A percentile compares a stretch with the other conserved stretches of the same genome.
Evolutionary conservation across 2,888 invertebrate species (phyloP).

Genomic region (Aphrophora alni): DNA sequence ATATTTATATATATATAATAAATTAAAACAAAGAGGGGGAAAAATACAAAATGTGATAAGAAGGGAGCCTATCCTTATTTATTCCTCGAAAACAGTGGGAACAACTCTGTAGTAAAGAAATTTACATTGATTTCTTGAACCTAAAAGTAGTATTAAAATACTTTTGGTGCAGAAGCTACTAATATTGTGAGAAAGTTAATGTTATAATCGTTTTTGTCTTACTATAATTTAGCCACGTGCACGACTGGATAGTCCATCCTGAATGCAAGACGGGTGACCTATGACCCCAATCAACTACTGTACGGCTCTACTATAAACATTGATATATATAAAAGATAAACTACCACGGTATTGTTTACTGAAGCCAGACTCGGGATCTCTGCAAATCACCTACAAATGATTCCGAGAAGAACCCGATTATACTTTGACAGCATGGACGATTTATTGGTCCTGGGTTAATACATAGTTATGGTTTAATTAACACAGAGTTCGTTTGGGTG

Average conservation of each 20-base stretch:
- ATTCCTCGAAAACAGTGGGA: no score
- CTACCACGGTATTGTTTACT: not conserved
- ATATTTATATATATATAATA: no score
- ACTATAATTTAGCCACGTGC: not conserved
- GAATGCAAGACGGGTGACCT: not conserved
- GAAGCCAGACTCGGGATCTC: not conserved
- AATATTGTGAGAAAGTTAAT: no score
- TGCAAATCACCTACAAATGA: not conserved
- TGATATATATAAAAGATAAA: not conserved
- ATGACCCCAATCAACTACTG: not conserved
- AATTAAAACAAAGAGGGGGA: no score
- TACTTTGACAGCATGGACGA: not conserved
- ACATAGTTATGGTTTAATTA: not conserved
- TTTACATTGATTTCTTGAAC: no score
- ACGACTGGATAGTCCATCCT: not conserved
- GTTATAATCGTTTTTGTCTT: no score
- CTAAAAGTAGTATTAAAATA: no score
- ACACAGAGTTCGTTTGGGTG: not conserved
- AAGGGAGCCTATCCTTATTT: no score
- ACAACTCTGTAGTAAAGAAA: no score
- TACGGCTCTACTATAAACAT: not conserved
- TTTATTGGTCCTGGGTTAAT: not conserved
- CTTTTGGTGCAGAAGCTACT: no score
- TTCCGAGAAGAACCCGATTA: not conserved
- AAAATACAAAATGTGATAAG: no score